phyloP scores from a whole-genome alignment of 1,140 invertebrate genomes.

The Battus philenor region DNA sequence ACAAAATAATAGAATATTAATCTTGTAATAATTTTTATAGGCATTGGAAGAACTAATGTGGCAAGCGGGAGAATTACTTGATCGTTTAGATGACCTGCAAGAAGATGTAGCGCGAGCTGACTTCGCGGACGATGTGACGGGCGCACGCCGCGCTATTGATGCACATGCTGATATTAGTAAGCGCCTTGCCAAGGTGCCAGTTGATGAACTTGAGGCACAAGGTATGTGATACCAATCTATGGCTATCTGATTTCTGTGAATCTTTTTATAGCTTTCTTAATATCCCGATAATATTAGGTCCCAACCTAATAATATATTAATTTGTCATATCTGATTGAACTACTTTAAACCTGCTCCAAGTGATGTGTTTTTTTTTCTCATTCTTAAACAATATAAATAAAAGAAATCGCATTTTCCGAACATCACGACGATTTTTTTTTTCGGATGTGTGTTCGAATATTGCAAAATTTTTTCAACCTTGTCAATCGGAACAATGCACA shows the following conservation, averaged over 20 bases:
- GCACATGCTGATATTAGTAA: constrained; percentile 96
- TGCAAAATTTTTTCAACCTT: constrained; percentile 1
- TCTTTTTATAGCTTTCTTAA: too few species aligned
- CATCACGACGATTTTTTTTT: constrained; percentile 3
- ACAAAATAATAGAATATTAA: neutral
- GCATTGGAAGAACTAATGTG: constrained; percentile 96
- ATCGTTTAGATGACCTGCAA: constrained; percentile 92
- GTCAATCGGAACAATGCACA: neutral
- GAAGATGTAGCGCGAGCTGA: constrained; percentile 93
- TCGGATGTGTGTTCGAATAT: neutral
- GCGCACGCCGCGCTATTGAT: constrained; percentile 93
- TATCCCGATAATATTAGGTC: too few species aligned
- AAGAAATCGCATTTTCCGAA: too few species aligned
- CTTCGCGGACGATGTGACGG: constrained; percentile 93
- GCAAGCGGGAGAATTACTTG: constrained; percentile 94
- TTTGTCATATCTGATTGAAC: neutral
- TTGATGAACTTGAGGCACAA: constrained; percentile 92
- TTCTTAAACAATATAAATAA: too few species aligned
- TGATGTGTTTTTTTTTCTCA: too few species aligned
- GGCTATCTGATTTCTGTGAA: too few species aligned
- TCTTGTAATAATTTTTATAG: constrained; percentile 54
- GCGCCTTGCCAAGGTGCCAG: constrained; percentile 93
- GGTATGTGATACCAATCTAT: constrained; percentile 66
- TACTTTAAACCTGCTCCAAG: neutral
- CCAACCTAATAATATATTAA: too few species aligned